A percentile compares a stretch with the other conserved stretches of the same genome.
Evolutionary conservation across 1,140 invertebrate genomes (phyloP).

Genomic region (Drosophila truncata): DNA sequence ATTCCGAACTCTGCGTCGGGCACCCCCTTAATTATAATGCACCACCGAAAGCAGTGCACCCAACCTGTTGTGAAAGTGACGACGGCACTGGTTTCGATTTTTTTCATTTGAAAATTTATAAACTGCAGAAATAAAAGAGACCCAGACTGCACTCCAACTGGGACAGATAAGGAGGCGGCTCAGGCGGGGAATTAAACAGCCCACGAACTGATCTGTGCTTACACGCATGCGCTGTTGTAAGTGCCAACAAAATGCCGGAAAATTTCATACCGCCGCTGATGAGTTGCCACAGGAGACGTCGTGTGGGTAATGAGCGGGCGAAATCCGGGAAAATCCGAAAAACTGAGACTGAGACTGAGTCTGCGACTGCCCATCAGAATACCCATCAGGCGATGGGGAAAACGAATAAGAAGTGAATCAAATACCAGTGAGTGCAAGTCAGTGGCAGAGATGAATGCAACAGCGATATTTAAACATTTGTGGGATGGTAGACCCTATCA

Average conservation of each 20-base stretch:
- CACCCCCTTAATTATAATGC: constrained; percentile 13
- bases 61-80: constrained; percentile 58
- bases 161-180: neutral
- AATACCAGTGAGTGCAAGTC: constrained; percentile 10
- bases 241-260: constrained; percentile 68
- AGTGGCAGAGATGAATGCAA: constrained; percentile 5
- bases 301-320: constrained; percentile 23
- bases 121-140: constrained; percentile 25
- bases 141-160: neutral
- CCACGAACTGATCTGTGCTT: constrained; percentile 40
- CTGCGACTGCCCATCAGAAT: neutral
- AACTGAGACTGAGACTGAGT: neutral
- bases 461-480: neutral
- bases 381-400: constrained; percentile 21
- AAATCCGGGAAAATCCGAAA: neutral
- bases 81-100: constrained; percentile 10
- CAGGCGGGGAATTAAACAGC: constrained; percentile 8
- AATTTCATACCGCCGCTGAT: constrained; percentile 50
- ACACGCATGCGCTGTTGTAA: constrained; percentile 62
- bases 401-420: constrained; percentile 32
- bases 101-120: constrained; percentile 58
- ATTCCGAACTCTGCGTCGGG: neutral
- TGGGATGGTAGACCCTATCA: constrained; percentile 1
- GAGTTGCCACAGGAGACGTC: constrained; percentile 59
- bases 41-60: constrained; percentile 8